phyloP scores from a whole-genome alignment of 2,113 vertebrate species.

The Ibidorhyncha struthersii region DNA sequence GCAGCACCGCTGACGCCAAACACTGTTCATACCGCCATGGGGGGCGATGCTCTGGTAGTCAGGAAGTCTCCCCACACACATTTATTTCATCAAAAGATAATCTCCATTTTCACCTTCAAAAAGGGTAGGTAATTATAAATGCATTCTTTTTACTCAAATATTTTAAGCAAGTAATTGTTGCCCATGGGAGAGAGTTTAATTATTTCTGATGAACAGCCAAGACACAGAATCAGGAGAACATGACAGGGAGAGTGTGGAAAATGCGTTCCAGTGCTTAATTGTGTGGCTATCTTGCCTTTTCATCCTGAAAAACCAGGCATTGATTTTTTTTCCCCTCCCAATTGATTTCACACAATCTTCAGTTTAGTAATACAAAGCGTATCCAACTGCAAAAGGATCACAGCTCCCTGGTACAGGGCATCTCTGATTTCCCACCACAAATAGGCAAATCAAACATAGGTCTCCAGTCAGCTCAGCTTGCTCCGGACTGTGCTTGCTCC shows the following conservation, averaged over 20 bases:
- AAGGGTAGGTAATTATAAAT: conserved; percentile 77
- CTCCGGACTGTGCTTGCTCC: not conserved
- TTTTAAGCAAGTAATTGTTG: conserved; percentile 82
- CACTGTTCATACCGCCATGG: not conserved
- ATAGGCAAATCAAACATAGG: not conserved
- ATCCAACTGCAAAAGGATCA: conserved; percentile 48
- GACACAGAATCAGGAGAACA: conserved; percentile 69
- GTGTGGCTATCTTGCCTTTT: conserved; percentile 74
- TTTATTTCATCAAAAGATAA: conserved; percentile 72
- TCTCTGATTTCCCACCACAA: not conserved
- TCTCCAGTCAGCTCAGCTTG: not conserved
- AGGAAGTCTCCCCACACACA: not conserved
- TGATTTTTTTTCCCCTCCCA: conserved; percentile 67
- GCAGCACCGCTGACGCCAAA: not conserved
- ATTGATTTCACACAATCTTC: conserved; percentile 75
- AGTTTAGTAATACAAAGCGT: conserved; percentile 61
- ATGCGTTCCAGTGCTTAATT: conserved; percentile 71
- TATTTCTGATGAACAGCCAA: conserved; percentile 79
- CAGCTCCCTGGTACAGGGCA: not conserved
- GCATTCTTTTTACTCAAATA: conserved; percentile 77
- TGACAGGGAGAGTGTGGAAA: conserved; percentile 69
- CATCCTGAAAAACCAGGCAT: conserved; percentile 69
- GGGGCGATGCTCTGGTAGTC: not conserved
- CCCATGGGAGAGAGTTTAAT: conserved; percentile 81
- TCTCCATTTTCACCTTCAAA: conserved; percentile 78